Evolutionary conservation across 2,113 vertebrate genomes (phyloP), one percentile per base, ranked within the genome.

Genomic region (Ctenomys sociabilis): DNA sequence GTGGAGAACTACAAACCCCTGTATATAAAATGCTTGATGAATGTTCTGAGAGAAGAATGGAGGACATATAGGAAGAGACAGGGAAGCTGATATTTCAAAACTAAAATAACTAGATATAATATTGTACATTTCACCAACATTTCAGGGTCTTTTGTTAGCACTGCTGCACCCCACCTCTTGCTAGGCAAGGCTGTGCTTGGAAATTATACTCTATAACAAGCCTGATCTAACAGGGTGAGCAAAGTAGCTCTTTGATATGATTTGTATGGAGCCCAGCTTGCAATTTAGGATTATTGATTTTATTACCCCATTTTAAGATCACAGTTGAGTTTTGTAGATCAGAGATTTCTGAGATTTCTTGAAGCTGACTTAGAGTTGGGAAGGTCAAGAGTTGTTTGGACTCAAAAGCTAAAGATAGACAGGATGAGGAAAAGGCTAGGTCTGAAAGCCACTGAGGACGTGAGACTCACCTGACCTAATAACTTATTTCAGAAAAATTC

Each of bases 1-100:
- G 52, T 94, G 96, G 97, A 97, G 97, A 98, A 97, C 57, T 93
- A 95, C 43, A 3, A 95, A 88, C 93, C 97, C 80, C 73, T 43
- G 11, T 30, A 95, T 49, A 97, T 95, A 97, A 97, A 97, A 97
- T 91, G 80, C 92, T 96, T 97, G 97, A 96, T 68, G 90, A 93
- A 96, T 97, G 97, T 96, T 24, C 88, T 86, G 80, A 96, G 97
- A 94, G 72, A 92, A 70, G 37, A 12, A 11, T 13, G 24, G 7
- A 97, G 57, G 45, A 93, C 45, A 30, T 28, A 28, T 43, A 84
- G 95, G 92, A 95, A 82, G 52, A 64, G 89, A 37, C 64, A 0
- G 2, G 87, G 32, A 13, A 82, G 0, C 83, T 70, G 88, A 88
- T 95, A 87, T 81, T 8, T 96, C 94, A 87, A 90, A 95, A 96